Evolutionary conservation across 1,140 invertebrate species (phyloP).

Genomic region (Brachionus calyciflorus): DNA sequence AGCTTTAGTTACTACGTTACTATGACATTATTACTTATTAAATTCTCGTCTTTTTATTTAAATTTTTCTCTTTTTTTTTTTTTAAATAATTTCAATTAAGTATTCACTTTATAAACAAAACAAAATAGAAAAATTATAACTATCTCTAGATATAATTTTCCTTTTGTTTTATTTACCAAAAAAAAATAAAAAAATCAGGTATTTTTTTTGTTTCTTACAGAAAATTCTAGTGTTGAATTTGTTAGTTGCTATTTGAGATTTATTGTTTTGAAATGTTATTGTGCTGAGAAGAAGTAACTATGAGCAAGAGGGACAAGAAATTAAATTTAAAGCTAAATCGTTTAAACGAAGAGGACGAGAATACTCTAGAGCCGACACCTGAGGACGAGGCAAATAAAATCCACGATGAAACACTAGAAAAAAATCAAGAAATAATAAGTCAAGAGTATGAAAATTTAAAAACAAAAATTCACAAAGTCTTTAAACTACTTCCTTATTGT

Average conservation of each 20-base stretch:
- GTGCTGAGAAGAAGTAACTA: neutral
- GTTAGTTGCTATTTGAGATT: conserved; percentile 25
- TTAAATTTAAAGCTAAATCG: conserved; percentile 25
- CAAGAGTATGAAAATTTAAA: neutral
- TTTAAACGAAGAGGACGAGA: conserved; percentile 41
- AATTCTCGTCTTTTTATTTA: too few relatives aligned
- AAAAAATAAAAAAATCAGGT: neutral
- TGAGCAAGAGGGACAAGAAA: conserved; percentile 24
- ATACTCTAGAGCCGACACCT: neutral
- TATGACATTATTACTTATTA: too few relatives aligned
- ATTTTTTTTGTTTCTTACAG: neutral
- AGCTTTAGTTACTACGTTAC: too few relatives aligned
- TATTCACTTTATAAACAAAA: too few relatives aligned
- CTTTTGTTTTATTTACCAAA: neutral
- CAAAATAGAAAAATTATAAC: too few relatives aligned
- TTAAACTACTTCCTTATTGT: neutral
- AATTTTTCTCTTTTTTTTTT: too few relatives aligned
- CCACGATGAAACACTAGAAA: neutral
- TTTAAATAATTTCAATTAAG: conserved; percentile 16
- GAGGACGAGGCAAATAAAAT: neutral
- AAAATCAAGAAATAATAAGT: neutral
- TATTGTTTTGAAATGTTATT: neutral
- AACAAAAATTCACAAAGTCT: neutral
- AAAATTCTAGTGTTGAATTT: neutral
- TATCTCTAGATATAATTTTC: conserved; percentile 24